phyloP scores from a whole-genome alignment of 2,113 vertebrate genomes.

The Dasyprocta punctata region DNA sequence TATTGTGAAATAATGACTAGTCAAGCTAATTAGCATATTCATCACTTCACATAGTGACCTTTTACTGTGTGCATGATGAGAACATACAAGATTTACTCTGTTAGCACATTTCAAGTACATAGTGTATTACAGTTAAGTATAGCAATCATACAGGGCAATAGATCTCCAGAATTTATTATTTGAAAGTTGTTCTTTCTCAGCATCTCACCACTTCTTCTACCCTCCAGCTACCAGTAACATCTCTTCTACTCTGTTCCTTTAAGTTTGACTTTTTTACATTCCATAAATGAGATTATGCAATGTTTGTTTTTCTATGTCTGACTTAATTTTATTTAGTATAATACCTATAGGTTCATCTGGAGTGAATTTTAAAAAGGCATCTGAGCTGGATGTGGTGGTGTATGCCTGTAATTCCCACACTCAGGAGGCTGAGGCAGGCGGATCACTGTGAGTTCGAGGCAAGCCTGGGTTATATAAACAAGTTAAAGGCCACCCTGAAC shows the following conservation, averaged over 20 bases:
- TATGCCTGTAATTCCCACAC: too few relatives aligned
- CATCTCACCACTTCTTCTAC: not conserved
- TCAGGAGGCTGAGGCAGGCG: too few relatives aligned
- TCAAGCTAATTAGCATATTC: not conserved
- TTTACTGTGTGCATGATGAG: not conserved
- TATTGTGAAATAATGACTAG: not conserved
- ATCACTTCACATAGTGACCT: not conserved
- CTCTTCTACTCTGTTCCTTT: not conserved
- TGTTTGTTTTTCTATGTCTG: not conserved
- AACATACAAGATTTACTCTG: not conserved
- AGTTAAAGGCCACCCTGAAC: not conserved
- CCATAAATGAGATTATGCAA: not conserved
- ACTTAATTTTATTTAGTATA: not conserved
- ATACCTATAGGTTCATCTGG: too few relatives aligned
- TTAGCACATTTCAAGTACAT: not conserved
- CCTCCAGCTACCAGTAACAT: not conserved
- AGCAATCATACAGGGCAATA: not conserved
- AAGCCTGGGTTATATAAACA: not conserved
- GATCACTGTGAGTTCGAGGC: too few relatives aligned
- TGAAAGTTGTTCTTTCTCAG: not conserved
- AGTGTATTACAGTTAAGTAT: not conserved
- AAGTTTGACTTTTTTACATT: not conserved
- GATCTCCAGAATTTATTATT: not conserved
- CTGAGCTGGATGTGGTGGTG: not conserved
- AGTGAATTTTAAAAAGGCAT: not conserved